Conservation (phyloP, 2,888 invertebrate genomes). For the Apotomis turbidana region DNA sequence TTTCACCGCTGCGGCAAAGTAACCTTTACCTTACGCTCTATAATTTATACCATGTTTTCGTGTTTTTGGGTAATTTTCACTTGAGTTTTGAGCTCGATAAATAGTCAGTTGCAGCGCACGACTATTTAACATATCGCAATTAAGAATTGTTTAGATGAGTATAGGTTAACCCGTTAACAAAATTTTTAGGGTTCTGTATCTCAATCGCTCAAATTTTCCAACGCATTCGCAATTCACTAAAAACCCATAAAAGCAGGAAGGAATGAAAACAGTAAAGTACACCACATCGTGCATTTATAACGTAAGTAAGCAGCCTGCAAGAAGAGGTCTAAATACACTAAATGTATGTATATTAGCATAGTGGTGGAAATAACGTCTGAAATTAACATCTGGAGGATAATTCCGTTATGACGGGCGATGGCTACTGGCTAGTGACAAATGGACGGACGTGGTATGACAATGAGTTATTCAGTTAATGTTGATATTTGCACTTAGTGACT, state of each 20-base stretch:
- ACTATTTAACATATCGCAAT: too few relatives aligned
- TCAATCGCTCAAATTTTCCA: too few relatives aligned
- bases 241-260: slow-evolving; percentile 24
- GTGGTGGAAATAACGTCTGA: slow-evolving; percentile 50
- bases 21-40: slow-evolving; percentile 8
- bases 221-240: neutral
- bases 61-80: slow-evolving; percentile 2
- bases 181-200: too few relatives aligned
- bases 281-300: slow-evolving; percentile 51
- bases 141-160: too few relatives aligned
- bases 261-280: slow-evolving; percentile 53
- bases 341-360: slow-evolving; percentile 54
- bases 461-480: neutral
- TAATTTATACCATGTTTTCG: slow-evolving; percentile 7
- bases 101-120: too few relatives aligned
- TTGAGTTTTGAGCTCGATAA: too few relatives aligned
- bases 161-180: too few relatives aligned
- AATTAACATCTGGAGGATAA: slow-evolving; percentile 36
- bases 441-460: slow-evolving; percentile 4
- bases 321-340: slow-evolving; percentile 45
- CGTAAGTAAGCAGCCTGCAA: slow-evolving; percentile 48
- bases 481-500: slow-evolving; percentile 10
- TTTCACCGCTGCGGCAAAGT: slow-evolving; percentile 19
- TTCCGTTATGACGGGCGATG: slow-evolving; percentile 7
- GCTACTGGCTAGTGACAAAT: slow-evolving; percentile 10